These are phyloP conservation scores for Frankliniella fusca DNA, from an alignment of 2,888 invertebrate species.

Conservation along the genomic window DNA sequence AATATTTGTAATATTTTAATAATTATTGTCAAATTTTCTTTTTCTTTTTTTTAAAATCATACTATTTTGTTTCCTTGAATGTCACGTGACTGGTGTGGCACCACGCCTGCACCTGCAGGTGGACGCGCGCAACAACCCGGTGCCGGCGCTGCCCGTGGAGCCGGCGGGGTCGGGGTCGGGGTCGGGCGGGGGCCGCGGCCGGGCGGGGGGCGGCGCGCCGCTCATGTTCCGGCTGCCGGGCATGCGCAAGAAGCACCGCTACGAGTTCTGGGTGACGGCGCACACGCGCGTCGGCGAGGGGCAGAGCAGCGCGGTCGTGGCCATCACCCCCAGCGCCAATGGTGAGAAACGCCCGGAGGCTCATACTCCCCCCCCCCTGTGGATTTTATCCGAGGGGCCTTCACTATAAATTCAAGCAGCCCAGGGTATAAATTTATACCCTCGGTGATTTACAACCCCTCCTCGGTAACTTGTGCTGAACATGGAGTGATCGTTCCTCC, in stretches of 20 bases:
- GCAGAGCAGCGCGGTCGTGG: constrained; percentile 44
- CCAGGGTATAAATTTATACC: no score
- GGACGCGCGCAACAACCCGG: constrained; percentile 13
- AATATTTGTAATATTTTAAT: no score
- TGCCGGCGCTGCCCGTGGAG: constrained; percentile 8
- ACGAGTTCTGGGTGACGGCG: constrained; percentile 48
- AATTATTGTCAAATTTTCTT: no score
- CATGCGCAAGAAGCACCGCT: constrained; percentile 47
- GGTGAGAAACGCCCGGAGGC: no score
- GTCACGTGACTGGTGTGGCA: neutral
- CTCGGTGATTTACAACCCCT: no score
- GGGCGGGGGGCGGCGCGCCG: neutral
- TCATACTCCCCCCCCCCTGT: no score
- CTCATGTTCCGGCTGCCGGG: neutral
- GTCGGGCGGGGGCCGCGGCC: neutral
- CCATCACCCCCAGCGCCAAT: constrained; percentile 48
- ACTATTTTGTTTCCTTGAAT: neutral
- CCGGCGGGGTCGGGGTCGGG: constrained; percentile 30
- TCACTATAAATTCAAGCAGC: no score
- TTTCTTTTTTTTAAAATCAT: no score
- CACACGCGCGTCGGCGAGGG: constrained; percentile 47
- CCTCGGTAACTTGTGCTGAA: no score
- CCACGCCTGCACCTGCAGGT: neutral
- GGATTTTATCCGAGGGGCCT: no score
- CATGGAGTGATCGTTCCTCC: neutral